These are phyloP conservation scores for Gymnothorax javanicus DNA, from an alignment of 2,797 vertebrate genomes.

Conservation along the genomic window DNA sequence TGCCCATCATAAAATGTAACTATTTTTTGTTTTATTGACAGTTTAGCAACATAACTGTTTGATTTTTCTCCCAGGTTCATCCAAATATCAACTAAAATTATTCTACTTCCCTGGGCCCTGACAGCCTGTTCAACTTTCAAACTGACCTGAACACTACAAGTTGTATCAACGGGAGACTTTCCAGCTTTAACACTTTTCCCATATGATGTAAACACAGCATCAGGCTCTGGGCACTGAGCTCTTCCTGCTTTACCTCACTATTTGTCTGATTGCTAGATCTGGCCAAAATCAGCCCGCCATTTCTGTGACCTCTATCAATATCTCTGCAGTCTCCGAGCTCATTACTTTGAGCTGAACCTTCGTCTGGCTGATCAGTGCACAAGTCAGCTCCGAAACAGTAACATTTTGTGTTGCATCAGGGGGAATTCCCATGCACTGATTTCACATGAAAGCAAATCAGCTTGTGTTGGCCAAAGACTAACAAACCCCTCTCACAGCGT, in stretches of 20 bases:
- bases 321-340: background rate
- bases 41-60: too few relatives aligned
- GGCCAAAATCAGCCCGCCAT: background rate
- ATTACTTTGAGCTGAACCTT: background rate
- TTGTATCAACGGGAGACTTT: too few relatives aligned
- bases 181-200: too few relatives aligned
- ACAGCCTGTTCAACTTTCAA: too few relatives aligned
- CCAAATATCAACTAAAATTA: too few relatives aligned
- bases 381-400: background rate
- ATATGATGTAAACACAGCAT: too few relatives aligned
- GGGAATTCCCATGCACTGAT: conserved; percentile 13
- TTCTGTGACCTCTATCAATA: background rate
- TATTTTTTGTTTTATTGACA: too few relatives aligned
- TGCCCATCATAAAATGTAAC: too few relatives aligned
- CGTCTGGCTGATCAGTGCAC: background rate
- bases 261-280: background rate
- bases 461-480: background rate
- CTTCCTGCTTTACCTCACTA: background rate
- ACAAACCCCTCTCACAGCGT: background rate
- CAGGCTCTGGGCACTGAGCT: background rate
- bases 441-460: conserved; percentile 10
- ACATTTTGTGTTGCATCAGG: background rate
- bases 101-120: too few relatives aligned
- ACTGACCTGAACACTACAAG: too few relatives aligned
- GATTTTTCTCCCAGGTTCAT: too few relatives aligned